Percentiles rank a stretch among this genome's conserved stretches.
These are phyloP conservation scores for Lasioglossum baleicum DNA, from an alignment of 1,140 invertebrate genomes.

Conservation along the genomic window DNA sequence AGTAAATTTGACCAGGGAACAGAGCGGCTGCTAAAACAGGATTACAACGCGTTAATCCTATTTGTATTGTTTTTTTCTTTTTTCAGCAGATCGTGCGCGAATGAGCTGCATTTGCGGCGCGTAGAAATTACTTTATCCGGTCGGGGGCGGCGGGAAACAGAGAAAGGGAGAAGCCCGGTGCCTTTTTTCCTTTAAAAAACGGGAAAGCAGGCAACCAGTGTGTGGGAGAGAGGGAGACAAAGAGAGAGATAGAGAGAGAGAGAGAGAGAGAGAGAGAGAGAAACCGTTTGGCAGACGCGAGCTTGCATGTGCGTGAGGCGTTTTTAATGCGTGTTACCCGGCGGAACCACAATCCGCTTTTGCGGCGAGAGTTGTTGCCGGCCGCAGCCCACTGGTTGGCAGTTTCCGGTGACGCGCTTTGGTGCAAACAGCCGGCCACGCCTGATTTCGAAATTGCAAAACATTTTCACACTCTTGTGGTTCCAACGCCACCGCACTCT, in stretches of 20 bases:
- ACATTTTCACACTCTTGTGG: conserved; percentile 79
- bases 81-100: conserved; percentile 49
- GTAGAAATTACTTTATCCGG: conserved; percentile 14
- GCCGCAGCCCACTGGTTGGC: conserved; percentile 63
- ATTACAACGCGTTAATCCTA: conserved; percentile 52
- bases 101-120: conserved; percentile 3
- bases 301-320: conserved; percentile 54
- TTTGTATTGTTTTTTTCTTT: conserved; percentile 49
- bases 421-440: conserved; percentile 65
- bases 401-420: conserved; percentile 75
- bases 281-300: conserved; percentile 17
- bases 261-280: conserved; percentile 6
- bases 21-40: conserved; percentile 26
- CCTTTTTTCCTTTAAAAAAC: no score
- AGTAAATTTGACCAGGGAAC: conserved; percentile 46
- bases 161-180: no score
- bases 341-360: conserved; percentile 72
- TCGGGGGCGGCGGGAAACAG: no score
- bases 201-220: neutral
- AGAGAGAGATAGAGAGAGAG: conserved; percentile 25
- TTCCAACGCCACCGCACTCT: conserved; percentile 59
- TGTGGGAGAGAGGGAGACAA: conserved; percentile 10
- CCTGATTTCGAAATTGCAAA: conserved; percentile 78
- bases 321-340: conserved; percentile 64
- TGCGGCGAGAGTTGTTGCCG: conserved; percentile 68